Conservation (phyloP, 2,113 vertebrate species). For the Cromileptes altivelis region DNA sequence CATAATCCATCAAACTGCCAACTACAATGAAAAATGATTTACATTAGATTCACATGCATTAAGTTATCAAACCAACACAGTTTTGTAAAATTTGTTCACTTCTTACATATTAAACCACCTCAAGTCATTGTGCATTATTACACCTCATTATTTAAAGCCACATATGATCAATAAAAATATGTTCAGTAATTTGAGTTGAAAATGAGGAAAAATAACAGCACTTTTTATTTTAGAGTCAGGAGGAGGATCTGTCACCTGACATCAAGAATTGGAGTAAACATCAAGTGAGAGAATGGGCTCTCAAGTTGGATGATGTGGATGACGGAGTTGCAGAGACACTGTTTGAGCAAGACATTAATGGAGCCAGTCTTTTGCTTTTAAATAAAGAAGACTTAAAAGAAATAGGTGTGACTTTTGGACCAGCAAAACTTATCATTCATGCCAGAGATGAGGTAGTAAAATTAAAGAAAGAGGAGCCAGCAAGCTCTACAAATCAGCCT, state of each 20-base stretch:
- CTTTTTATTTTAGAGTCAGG: constrained; percentile 44
- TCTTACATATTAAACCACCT: neutral
- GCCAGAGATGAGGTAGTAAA: constrained; percentile 67
- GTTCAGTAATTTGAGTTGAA: neutral
- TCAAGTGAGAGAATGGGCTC: constrained; percentile 74
- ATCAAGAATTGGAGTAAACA: constrained; percentile 74
- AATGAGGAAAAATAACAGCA: neutral
- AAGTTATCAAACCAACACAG: neutral
- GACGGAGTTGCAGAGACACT: constrained; percentile 56
- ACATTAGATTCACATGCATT: neutral
- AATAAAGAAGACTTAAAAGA: constrained; percentile 30
- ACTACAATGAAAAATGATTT: neutral
- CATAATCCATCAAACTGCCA: neutral
- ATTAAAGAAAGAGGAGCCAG: constrained; percentile 42
- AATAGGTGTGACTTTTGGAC: constrained; percentile 65
- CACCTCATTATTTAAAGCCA: neutral
- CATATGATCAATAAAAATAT: neutral
- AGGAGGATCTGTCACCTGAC: constrained; percentile 48
- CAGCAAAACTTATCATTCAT: constrained; percentile 67
- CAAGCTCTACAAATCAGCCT: constrained; percentile 1
- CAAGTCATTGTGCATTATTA: neutral
- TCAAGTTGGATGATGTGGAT: constrained; percentile 50
- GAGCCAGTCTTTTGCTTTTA: constrained; percentile 67
- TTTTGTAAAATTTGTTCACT: neutral
- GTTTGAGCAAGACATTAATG: constrained; percentile 65